Conservation (phyloP, 2,113 vertebrate species). For the Anhinga rufa region DNA sequence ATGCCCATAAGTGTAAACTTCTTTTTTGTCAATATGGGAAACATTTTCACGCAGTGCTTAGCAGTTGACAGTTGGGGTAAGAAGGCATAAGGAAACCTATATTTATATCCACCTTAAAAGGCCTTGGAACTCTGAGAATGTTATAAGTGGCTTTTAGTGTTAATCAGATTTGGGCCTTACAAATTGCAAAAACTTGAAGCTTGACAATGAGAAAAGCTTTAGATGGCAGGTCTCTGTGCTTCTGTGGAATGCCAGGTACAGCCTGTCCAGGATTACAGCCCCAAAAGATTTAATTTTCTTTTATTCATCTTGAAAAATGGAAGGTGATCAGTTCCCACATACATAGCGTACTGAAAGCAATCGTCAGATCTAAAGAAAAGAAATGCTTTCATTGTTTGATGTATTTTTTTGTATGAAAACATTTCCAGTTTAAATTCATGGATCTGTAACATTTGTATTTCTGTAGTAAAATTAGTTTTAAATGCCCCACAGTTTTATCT, state of each 20-base stretch:
- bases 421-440: neutral
- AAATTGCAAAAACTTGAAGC: neutral
- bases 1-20: neutral
- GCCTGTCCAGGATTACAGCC: neutral
- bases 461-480: neutral
- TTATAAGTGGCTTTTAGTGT: neutral
- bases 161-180: neutral
- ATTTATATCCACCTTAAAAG: neutral
- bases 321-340: neutral
- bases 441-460: neutral
- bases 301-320: neutral
- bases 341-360: neutral
- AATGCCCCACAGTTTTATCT: neutral
- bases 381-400: neutral
- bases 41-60: neutral
- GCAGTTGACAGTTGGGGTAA: neutral
- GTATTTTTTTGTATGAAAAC: neutral
- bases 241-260: neutral
- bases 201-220: neutral
- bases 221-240: neutral
- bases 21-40: neutral
- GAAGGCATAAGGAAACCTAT: neutral
- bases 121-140: neutral
- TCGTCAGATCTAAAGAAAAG: neutral
- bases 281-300: neutral